A percentile compares a stretch with the other conserved stretches of the same genome.
These are phyloP conservation scores for Rhincodon typus DNA, from an alignment of 2,797 vertebrate genomes.

Conservation along the genomic window DNA sequence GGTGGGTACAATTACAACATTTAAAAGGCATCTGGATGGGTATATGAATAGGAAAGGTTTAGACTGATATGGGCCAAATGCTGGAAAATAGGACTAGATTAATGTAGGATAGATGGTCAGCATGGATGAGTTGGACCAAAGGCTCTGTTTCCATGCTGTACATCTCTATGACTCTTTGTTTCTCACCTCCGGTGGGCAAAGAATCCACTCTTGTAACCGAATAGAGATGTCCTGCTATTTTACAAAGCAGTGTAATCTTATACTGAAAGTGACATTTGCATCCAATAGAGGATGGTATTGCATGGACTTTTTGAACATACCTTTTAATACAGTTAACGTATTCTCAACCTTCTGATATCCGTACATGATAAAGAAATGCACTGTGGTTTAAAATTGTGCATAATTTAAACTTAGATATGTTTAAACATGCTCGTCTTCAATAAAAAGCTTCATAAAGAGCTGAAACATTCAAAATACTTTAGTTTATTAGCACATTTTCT, in stretches of 20 bases:
- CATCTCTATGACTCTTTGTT: background rate
- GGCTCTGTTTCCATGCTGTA: too few species aligned
- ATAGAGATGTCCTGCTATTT: background rate
- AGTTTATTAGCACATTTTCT: background rate
- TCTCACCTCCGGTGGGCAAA: background rate
- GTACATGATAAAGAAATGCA: background rate
- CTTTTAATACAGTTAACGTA: background rate
- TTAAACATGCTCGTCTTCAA: background rate
- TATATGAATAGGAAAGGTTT: too few species aligned
- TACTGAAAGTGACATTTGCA: background rate
- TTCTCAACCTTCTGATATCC: background rate
- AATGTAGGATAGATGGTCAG: too few species aligned
- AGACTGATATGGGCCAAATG: too few species aligned
- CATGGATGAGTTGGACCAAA: too few species aligned
- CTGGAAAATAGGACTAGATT: too few species aligned
- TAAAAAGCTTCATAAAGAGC: background rate
- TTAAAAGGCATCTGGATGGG: too few species aligned
- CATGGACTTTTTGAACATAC: background rate
- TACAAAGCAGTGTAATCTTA: background rate
- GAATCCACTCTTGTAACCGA: background rate
- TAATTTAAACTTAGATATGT: background rate
- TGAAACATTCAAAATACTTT: background rate
- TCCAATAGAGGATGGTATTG: background rate
- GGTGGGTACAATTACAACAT: too few species aligned
- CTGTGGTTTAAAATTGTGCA: background rate